phyloP scores from a whole-genome alignment of 23 tunicate species.

The Halocynthia roretzi region DNA sequence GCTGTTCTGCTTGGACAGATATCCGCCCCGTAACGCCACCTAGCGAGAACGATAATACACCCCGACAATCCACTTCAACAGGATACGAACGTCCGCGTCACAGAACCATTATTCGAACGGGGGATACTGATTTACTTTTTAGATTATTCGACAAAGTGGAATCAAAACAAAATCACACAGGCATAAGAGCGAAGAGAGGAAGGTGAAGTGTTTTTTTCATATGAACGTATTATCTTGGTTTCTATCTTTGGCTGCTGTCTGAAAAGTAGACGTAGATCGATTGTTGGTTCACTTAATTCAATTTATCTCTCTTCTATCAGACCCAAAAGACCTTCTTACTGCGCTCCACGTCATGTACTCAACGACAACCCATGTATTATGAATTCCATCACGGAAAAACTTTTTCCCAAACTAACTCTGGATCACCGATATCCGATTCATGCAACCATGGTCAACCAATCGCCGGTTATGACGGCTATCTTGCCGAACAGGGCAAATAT shows the following conservation, averaged over 20 bases:
- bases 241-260: background rate
- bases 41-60: background rate
- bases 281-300: background rate
- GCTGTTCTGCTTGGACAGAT: conserved; percentile 15
- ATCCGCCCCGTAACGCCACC: conserved; percentile 74
- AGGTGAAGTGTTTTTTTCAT: conserved; percentile 25
- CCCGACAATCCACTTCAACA: background rate
- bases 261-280: too few relatives aligned
- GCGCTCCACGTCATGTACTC: conserved; percentile 40
- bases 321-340: conserved; percentile 46
- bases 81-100: background rate
- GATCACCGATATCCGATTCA: conserved; percentile 26
- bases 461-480: background rate
- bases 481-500: background rate
- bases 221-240: background rate
- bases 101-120: conserved; percentile 35
- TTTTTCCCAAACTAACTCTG: conserved; percentile 65
- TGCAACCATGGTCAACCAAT: conserved; percentile 1
- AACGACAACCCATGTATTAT: conserved; percentile 84
- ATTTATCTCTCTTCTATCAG: conserved; percentile 16
- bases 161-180: conserved; percentile 32
- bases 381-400: conserved; percentile 73
- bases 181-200: conserved; percentile 54
- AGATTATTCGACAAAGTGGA: conserved; percentile 76
- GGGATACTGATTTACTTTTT: conserved; percentile 58